phyloP scores from a whole-genome alignment of 2,113 vertebrate species.

The Plestiodon gilberti region DNA sequence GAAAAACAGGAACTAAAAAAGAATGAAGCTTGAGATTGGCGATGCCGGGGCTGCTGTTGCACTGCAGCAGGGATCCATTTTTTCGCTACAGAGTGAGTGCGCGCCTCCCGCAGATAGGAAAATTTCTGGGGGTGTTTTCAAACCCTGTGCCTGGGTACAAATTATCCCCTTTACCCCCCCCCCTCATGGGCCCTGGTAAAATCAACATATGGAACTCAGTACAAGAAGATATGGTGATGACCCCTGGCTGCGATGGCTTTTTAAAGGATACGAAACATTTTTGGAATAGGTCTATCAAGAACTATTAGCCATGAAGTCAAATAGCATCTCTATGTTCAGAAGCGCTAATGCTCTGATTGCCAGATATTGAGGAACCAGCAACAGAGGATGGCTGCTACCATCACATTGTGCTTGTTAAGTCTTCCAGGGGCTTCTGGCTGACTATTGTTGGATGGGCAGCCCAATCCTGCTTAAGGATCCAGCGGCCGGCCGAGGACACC shows the following conservation, averaged over 20 bases:
- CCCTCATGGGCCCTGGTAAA: too few species aligned
- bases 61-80: too few species aligned
- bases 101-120: too few species aligned
- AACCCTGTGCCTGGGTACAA: too few species aligned
- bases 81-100: too few species aligned
- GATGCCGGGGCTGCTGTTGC: too few species aligned
- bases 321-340: not conserved
- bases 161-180: too few species aligned
- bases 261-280: not conserved
- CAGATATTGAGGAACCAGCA: not conserved
- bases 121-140: too few species aligned
- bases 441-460: not conserved
- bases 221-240: not conserved
- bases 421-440: not conserved
- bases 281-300: not conserved
- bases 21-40: too few species aligned
- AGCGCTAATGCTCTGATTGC: not conserved
- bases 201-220: not conserved
- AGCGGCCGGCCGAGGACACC: too few species aligned
- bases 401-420: not conserved
- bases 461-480: too few species aligned
- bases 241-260: not conserved
- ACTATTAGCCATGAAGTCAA: not conserved
- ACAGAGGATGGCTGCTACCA: not conserved
- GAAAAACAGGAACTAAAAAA: too few species aligned